Evolutionary conservation across 1,140 invertebrate genomes (phyloP), one percentile per base, ranked within the genome.

Genomic region (Pseudomyrmex gracilis): DNA sequence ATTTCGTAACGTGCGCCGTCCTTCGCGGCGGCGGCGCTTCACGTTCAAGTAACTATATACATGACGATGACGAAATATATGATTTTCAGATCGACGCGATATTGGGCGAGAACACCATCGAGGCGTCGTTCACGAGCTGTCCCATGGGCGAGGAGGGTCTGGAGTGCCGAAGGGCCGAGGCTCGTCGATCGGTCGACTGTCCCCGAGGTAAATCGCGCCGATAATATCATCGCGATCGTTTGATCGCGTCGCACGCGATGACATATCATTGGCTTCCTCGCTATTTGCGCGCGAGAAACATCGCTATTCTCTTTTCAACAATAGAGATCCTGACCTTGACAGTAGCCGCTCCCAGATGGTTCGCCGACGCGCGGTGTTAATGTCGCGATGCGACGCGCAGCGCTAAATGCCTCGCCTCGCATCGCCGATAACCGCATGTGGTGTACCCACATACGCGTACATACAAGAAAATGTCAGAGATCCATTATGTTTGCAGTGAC

Each of bases 111-210:
- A 93, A 93, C 84, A 91, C 90, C 10, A 89, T 93, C 34, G 90
- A 92, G 55, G 91, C 92, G 9, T 90, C 86, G 22, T 89, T 91
- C 68, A 90, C 91, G 17, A 90, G 89, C 63, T 95, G 94, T 80
- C 93, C 94, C 2, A 90, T 92, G 82, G 94, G 94, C n/a, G 93
- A 94, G 1, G 93, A 94, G 53, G 94, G 94, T 13, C 87, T 95
- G 43, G 93, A 94, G 80, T 95, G 94, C 74, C 88, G 94, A 84
- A 91, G 93, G 85, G 91, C 92, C 10, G 94, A 94, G 86, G 94
- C 94, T 49, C 91, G 94, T 15, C 91, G 93, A 82, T 94, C 93
- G 51, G 93, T 93, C 43, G 93, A 94, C 73, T 95, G 94, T 91
- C 94, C 94, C 1, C 90, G 91, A 91, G 94, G 94, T 95, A 91